Percentiles rank a stretch among this genome's conserved stretches.
Evolutionary conservation across 2,888 invertebrate genomes (phyloP).

Genomic region (Tetragonisca angustula): DNA sequence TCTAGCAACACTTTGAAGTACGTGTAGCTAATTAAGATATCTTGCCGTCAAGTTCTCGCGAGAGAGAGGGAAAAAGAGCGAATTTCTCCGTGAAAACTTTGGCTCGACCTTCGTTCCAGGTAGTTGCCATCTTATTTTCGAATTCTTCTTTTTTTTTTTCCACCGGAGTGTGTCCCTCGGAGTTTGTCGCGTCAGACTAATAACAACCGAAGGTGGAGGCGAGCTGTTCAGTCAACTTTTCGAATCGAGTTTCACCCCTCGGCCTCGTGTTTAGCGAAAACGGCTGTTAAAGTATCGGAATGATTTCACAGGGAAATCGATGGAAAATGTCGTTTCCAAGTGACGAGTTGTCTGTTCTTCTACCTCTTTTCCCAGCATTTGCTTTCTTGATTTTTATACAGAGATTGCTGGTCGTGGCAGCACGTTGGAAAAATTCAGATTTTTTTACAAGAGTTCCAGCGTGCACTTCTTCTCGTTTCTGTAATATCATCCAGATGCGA

Average conservation of each 20-base stretch:
- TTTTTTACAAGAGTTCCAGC: no score
- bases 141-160: slow-evolving; percentile 10
- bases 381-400: no score
- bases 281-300: neutral
- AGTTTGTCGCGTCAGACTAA: slow-evolving; percentile 16
- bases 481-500: no score
- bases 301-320: neutral
- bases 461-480: no score
- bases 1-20: no score
- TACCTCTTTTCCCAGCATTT: neutral
- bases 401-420: no score
- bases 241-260: neutral
- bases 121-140: neutral
- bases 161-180: slow-evolving; percentile 3
- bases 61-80: neutral
- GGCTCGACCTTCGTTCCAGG: neutral
- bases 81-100: neutral
- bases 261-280: neutral
- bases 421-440: no score
- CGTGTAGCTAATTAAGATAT: slow-evolving; percentile 44
- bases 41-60: slow-evolving; percentile 6
- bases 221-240: slow-evolving; percentile 3
- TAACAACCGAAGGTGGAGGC: neutral
- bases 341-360: neutral
- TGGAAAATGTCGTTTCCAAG: neutral